Evolutionary conservation across 2,797 vertebrate genomes (phyloP).

Genomic region (Eulemur rubriventer): DNA sequence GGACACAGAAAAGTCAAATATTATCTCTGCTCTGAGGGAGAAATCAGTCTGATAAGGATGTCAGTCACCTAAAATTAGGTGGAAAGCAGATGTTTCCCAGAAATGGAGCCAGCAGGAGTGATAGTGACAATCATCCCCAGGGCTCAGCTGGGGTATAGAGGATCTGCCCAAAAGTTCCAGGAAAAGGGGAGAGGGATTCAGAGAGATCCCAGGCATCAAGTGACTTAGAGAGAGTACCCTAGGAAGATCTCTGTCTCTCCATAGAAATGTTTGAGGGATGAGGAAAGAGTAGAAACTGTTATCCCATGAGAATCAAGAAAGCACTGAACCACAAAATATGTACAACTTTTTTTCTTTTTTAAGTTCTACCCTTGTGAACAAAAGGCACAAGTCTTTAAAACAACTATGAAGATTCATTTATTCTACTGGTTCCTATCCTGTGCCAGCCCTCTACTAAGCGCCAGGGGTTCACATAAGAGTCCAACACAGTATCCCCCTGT

Average conservation of each 20-base stretch:
- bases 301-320: neutral
- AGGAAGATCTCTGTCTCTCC: neutral
- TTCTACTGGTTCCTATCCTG: neutral
- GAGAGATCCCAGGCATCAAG: neutral
- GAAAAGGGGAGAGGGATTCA: neutral
- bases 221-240: neutral
- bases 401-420: neutral
- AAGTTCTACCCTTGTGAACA: too few relatives aligned
- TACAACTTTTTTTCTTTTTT: neutral
- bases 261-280: neutral
- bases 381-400: neutral
- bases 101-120: neutral
- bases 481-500: neutral
- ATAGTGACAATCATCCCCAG: neutral
- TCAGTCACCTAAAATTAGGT: neutral
- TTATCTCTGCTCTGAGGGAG: neutral
- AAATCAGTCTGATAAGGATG: constrained; percentile 1
- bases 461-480: neutral
- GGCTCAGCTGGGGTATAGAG: neutral
- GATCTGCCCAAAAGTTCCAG: neutral
- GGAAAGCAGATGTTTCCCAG: neutral
- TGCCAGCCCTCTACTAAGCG: neutral
- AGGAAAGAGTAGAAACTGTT: neutral
- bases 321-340: neutral
- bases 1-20: neutral